These are phyloP conservation scores for Mimumesa dahlbomi DNA, from an alignment of 2,888 invertebrate species.

Conservation along the genomic window DNA sequence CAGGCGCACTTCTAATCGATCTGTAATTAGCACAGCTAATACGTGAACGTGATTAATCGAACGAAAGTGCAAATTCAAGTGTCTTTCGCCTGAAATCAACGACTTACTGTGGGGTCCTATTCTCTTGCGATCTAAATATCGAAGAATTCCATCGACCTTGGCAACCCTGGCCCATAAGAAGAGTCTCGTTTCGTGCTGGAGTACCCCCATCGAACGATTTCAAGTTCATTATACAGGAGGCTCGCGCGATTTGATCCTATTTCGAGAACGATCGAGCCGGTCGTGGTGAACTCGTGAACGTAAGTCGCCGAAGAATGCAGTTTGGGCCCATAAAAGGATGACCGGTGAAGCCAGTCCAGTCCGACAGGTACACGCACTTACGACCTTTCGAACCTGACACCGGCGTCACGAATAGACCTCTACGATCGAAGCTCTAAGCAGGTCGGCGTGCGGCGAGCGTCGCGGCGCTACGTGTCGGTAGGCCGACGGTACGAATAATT, in stretches of 20 bases:
- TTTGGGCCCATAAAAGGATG: conserved; percentile 51
- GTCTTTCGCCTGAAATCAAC: no score
- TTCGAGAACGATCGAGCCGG: conserved; percentile 31
- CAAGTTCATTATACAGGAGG: no score
- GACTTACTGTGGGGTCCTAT: no score
- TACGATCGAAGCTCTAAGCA: conserved; percentile 22
- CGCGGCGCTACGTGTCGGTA: not conserved
- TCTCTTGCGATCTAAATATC: no score
- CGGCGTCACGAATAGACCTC: conserved; percentile 28
- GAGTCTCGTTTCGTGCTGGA: no score
- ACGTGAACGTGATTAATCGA: no score
- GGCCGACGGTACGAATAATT: conserved; percentile 27
- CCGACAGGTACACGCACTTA: conserved; percentile 51
- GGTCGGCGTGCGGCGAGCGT: conserved; percentile 9
- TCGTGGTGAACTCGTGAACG: conserved; percentile 19
- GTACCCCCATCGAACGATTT: no score
- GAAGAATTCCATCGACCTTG: no score
- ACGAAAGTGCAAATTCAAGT: no score
- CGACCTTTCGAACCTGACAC: conserved; percentile 55
- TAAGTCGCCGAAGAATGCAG: conserved; percentile 58
- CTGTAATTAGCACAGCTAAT: conserved; percentile 36
- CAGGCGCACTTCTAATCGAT: conserved; percentile 42
- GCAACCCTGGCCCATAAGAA: no score
- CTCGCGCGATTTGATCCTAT: conserved; percentile 30
- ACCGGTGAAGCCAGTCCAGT: conserved; percentile 36